Base-by-base conservation (phyloP, 2,797 vertebrate species). In the Cygnus olor region DNA sequence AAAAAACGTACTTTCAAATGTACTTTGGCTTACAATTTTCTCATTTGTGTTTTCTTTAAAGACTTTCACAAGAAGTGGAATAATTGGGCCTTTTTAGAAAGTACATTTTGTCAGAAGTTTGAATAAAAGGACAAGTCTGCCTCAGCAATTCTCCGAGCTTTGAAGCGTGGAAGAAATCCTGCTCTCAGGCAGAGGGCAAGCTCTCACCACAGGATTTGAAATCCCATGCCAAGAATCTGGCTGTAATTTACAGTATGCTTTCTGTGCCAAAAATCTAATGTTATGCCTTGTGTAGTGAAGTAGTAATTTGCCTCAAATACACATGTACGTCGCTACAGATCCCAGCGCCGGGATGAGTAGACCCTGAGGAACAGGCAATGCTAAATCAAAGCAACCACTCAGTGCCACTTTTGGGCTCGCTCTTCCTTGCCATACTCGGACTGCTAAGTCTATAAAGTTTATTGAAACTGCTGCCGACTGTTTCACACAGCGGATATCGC, bases 231-330 rank as follows among this genome's bases (percentile, higher is more conserved):
- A 20, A 51, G 18, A 49, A 4, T 1, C 0, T 1, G 15, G 17
- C 32, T 21, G 54, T 58, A 24, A 2, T 1, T 38, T 15, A 5
- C 5, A 9, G 21, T 3, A 4, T 6, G 1, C 24, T 5, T 2
- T 11, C 42, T 4, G 1, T 1, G 14, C 22, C 17, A 6, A 18
- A 30, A 25, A 4, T 0, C 1, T 6, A 5, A n/a, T 0, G 13
- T 8, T 5, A 27, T 1, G 71, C 54, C 45, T 9, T 1, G 28
- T 2, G 15, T 8, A 9, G 11, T 3, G 1, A 3, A 27, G 2
- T 2, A 11, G 10, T 17, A 0, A 1, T 0, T 1, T 53, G 4
- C 8, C 11, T 19, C 47, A 2, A 5, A 3, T 0, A 1, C 1
- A 11, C 4, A 8, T 0, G 9, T 3, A 1, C 28, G 10, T 4